These are phyloP conservation scores for Caenorhabditis afra DNA, from an alignment of 2,888 invertebrate genomes.

Conservation along the genomic window DNA sequence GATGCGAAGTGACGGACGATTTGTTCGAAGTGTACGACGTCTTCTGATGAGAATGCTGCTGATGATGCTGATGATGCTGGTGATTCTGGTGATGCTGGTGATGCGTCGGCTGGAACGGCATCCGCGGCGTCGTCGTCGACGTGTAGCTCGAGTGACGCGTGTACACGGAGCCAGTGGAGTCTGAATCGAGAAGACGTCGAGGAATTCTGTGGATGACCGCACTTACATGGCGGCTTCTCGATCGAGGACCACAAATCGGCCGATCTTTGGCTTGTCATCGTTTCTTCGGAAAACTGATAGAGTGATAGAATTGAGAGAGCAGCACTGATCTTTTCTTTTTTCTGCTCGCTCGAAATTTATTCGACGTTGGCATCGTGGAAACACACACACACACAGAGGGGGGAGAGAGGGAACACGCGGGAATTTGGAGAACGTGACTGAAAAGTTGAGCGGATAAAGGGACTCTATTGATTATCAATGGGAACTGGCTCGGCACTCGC, in stretches of 20 bases:
- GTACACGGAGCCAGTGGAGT: constrained; percentile 29
- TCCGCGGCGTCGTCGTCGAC: not conserved
- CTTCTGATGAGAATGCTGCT: not conserved
- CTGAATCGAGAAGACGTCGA: constrained; percentile 1
- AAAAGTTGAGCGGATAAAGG: too few relatives aligned
- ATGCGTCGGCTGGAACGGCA: constrained; percentile 6
- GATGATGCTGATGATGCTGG: too few relatives aligned
- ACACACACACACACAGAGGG: too few relatives aligned
- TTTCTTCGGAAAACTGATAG: constrained; percentile 18
- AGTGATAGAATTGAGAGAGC: not conserved
- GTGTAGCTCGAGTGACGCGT: constrained; percentile 35
- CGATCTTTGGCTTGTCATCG: constrained; percentile 37
- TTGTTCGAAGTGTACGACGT: constrained; percentile 24
- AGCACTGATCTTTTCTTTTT: not conserved
- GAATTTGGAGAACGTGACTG: too few relatives aligned
- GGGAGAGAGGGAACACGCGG: too few relatives aligned
- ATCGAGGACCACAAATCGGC: constrained; percentile 35
- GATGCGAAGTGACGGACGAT: constrained; percentile 12
- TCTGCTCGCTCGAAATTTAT: not conserved
- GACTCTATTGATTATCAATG: too few relatives aligned
- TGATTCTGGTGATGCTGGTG: too few relatives aligned
- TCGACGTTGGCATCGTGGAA: constrained; percentile 3
- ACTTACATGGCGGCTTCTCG: constrained; percentile 32
- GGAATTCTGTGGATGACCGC: not conserved
- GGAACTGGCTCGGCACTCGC: too few relatives aligned